phyloP scores from a whole-genome alignment of 2,113 vertebrate genomes.

The Trematomus loennbergii region DNA sequence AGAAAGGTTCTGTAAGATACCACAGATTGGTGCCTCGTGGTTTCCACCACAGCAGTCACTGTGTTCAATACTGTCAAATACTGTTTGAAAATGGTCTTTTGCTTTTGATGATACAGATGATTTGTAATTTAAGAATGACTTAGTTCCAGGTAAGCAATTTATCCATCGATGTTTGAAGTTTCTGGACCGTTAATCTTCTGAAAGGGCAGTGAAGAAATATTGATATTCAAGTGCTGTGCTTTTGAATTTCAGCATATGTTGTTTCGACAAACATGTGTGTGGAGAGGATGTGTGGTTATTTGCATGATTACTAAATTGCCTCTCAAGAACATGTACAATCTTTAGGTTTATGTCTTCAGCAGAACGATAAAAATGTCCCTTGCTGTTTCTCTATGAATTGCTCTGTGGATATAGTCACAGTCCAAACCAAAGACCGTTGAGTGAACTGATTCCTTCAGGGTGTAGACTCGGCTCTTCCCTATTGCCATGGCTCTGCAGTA shows the following conservation, averaged over 20 bases:
- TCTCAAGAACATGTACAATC: too few species aligned
- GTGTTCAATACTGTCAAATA: neutral
- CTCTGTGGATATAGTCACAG: neutral
- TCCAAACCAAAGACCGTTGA: neutral
- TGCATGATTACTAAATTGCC: neutral
- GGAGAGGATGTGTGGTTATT: too few species aligned
- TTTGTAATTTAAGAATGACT: too few species aligned
- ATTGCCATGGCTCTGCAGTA: slow-evolving; percentile 29
- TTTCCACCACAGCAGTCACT: neutral
- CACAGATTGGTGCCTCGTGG: neutral
- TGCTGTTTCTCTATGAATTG: neutral
- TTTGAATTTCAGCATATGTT: neutral
- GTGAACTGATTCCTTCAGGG: slow-evolving; percentile 2
- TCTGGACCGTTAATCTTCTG: too few species aligned
- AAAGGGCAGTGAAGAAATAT: too few species aligned
- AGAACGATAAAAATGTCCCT: neutral
- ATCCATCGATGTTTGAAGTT: too few species aligned
- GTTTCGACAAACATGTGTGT: neutral
- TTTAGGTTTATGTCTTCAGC: neutral
- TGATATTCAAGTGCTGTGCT: too few species aligned
- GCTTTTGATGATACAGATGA: neutral
- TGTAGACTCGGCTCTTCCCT: neutral
- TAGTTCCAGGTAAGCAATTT: too few species aligned
- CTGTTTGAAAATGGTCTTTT: neutral
- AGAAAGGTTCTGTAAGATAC: neutral